Evolutionary conservation across 2,797 vertebrate species (phyloP), one percentile per base, ranked within the genome.

Genomic region (Danio tinwini): DNA sequence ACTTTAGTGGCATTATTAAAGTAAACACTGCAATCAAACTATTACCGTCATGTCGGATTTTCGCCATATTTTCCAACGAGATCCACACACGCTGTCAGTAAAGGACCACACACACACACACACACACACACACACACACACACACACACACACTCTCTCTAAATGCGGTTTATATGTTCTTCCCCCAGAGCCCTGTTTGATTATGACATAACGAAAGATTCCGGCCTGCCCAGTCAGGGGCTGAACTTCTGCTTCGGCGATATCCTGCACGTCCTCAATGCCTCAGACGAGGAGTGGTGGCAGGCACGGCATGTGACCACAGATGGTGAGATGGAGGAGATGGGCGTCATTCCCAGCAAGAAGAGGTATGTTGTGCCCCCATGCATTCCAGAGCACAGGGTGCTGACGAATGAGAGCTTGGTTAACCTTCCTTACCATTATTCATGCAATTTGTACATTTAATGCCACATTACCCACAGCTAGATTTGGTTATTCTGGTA

Each of bases 231-330:
- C 6, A 97, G 94, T 88, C 97, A 98, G 88, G 95, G 94, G 37
- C 59, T 99, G 85, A 95, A 96, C 47, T 99, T 99, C 86, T 92
- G 89, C 73, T 99, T 98, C 63, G 98, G 98, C 0, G 96, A 99
- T 83, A 96, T 99, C 85, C 96, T 99, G 44, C 97, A 99, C 6
- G 95, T 99, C 81, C 95, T 97, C 90, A 97, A 97, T 56, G 95
- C 96, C 16, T 96, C 95, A 0, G 98, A 99, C 68, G 97, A 99
- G 64, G 98, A 99, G 83, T 99, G 98, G 98, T 99, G 98, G 98
- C 96, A 97, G 73, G 98, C 97, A 13, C 94, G 96, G n/a, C 97
- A 97, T 88, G 94, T 98, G 71, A 97, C 95, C 78, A 92, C 95
- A 17, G 94, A 95, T 12, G 95, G 94, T 4, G 95, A 96, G 84